These are phyloP conservation scores for Xiphorhynchus elegans DNA, from an alignment of 2,113 vertebrate genomes.

Conservation along the genomic window DNA sequence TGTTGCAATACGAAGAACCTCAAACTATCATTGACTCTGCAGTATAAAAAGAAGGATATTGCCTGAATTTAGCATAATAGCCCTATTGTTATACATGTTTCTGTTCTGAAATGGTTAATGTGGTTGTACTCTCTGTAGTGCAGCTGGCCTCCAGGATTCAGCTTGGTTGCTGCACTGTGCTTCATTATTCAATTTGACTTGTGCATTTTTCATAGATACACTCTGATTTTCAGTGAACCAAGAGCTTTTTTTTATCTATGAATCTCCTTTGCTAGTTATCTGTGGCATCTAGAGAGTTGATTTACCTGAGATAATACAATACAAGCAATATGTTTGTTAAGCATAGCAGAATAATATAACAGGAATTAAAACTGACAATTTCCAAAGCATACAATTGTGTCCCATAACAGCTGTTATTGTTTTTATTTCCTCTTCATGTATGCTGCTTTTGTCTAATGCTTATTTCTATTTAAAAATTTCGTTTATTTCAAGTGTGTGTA, in stretches of 20 bases:
- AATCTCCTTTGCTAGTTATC: neutral
- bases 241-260: neutral
- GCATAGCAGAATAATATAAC: neutral
- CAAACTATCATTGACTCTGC: neutral
- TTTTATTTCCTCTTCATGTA: slow-evolving; percentile 18
- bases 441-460: neutral
- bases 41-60: neutral
- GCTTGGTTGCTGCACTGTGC: neutral
- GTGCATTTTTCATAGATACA: neutral
- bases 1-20: neutral
- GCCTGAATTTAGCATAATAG: neutral
- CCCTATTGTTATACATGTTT: neutral
- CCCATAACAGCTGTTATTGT: neutral
- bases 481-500: neutral
- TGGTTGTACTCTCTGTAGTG: neutral
- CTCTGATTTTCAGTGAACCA: neutral
- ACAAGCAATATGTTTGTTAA: slow-evolving; percentile 11
- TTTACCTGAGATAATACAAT: slow-evolving; percentile 2
- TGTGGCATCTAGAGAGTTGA: neutral
- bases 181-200: neutral
- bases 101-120: neutral
- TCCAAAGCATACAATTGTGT: neutral
- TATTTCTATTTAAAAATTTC: neutral
- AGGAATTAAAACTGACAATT: neutral
- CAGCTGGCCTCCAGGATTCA: neutral